A percentile compares a stretch with the other conserved stretches of the same genome.
Conservation (phyloP, 2,888 invertebrate genomes). For the Athetis lepigone region DNA sequence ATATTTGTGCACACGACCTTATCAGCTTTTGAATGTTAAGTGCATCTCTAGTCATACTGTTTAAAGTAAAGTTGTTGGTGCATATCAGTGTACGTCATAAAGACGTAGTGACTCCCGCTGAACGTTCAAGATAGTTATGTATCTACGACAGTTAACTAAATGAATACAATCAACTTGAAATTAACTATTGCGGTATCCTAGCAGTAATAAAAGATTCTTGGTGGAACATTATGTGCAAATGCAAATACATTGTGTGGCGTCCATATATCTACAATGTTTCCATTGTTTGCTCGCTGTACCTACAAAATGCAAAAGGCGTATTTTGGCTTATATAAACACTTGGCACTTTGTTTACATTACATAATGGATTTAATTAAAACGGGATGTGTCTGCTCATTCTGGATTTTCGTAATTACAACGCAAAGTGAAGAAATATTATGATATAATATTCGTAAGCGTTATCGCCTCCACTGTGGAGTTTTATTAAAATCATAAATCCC, state of each 20-base stretch:
- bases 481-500: conserved; percentile 90
- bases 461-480: conserved; percentile 80
- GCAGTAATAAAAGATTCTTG: conserved; percentile 20
- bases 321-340: conserved; percentile 65
- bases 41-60: conserved; percentile 7
- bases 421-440: conserved; percentile 75
- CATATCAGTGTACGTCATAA: neutral
- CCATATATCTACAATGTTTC: conserved; percentile 22
- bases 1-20: conserved; percentile 51
- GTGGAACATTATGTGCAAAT: conserved; percentile 14
- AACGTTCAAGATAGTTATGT: conserved; percentile 4
- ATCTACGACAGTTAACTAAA: conserved; percentile 1
- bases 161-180: conserved; percentile 23
- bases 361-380: conserved; percentile 74
- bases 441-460: conserved; percentile 81
- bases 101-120: neutral
- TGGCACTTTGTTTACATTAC: conserved; percentile 68
- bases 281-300: conserved; percentile 38
- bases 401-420: conserved; percentile 71
- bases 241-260: conserved; percentile 28
- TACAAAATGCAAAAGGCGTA: conserved; percentile 61
- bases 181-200: conserved; percentile 16
- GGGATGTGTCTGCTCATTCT: conserved; percentile 69
- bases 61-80: neutral
- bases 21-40: conserved; percentile 27